Base-by-base conservation (phyloP, 2,888 invertebrate species). In the Leptopilina myrica region DNA sequence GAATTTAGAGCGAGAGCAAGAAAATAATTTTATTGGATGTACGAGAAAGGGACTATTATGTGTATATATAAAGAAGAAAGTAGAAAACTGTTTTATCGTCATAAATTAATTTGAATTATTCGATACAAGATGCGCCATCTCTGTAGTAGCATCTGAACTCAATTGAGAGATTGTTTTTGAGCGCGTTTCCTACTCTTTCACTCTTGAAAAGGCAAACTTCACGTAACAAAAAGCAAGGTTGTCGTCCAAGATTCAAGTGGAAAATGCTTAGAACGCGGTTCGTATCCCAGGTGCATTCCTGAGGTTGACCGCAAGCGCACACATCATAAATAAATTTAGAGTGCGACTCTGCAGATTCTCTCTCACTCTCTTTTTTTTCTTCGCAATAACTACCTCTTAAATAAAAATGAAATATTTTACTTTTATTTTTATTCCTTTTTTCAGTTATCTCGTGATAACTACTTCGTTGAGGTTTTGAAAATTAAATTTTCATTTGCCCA, bases 271-370 rank as follows among this genome's bases (percentile, higher is more conserved):
- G 83, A 73, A 79, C 78, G 81, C 81, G 78, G 80, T 80, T 83
- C 82, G 82, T 82, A 80, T 85, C 82, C 64, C 26, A 59, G 75
- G 66, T 81, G 76, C 80, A 83, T 83, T 83, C 80, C 79, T 81
- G 84, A 83, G 79, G 82, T 79, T 15, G 81, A 76, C 79, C 80
- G 78, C 82, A 78, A 81, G 64, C 80, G 80, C 82, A 78, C 81
- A 78, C 82, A 78, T 83, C 80, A 83, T 84, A 84, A 84, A 84
- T 83, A 83, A 83, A 84, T 84, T 80, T 83, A 83, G 81, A 83
- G 83, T 83, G 80, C 82, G 75, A 83, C 77, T 82, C 81, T 75
- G 75, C 56, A 75, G 78, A 53, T 33, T 78, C 79, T 82, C 49
- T 49, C 12, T 12, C 49, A 0, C 12, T 12, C 49, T 49, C 12